Percentiles rank a stretch among this genome's conserved stretches.
These are phyloP conservation scores for Chelon labrosus DNA, from an alignment of 2,797 vertebrate species.

Conservation along the genomic window DNA sequence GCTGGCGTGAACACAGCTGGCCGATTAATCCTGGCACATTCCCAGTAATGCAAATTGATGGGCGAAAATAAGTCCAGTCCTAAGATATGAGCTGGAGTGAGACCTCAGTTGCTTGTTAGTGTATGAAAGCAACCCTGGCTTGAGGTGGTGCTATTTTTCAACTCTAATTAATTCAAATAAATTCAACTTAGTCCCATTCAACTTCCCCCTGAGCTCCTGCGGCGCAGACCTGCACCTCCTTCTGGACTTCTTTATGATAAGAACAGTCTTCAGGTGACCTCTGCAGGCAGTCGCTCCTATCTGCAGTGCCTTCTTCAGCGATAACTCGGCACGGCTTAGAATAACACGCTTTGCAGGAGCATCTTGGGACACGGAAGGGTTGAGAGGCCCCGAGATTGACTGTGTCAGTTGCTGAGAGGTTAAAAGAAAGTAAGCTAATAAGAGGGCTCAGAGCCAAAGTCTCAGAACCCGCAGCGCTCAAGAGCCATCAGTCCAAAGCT, in stretches of 20 bases:
- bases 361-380: slow-evolving; percentile 13
- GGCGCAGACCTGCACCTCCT: slow-evolving; percentile 5
- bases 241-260: slow-evolving; percentile 17
- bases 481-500: slow-evolving; percentile 38
- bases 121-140: neutral
- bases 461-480: slow-evolving; percentile 43
- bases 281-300: slow-evolving; percentile 36
- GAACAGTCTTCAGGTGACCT: slow-evolving; percentile 41
- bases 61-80: neutral
- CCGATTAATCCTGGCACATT: slow-evolving; percentile 20
- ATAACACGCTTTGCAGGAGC: slow-evolving; percentile 19
- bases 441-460: slow-evolving; percentile 41
- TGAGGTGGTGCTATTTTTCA: neutral
- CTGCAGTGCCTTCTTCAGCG: slow-evolving; percentile 34
- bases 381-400: slow-evolving; percentile 40
- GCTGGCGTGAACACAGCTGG: slow-evolving; percentile 41
- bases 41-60: slow-evolving; percentile 27
- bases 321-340: slow-evolving; percentile 35
- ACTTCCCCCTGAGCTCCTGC: neutral
- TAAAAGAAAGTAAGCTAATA: slow-evolving; percentile 56
- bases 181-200: neutral
- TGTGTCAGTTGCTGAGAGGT: slow-evolving; percentile 49
- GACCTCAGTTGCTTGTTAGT: neutral
- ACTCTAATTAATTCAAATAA: neutral
- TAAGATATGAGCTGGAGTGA: neutral